These are phyloP conservation scores for western clawed frog (Xenopus tropicalis) DNA, from an alignment of 2,113 vertebrate species.

Conservation along the genomic window UCB_Xtro_10.0 CM004443.2:34450001-34450500, in stretches of 20 bases:
- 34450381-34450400: conserved; percentile 20
- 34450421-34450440: neutral
- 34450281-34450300: conserved; percentile 13
- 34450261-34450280: conserved; percentile 11
- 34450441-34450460: neutral
- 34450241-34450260: conserved; percentile 19
- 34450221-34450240: conserved; percentile 25
- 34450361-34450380: conserved; percentile 12
- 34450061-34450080: neutral
- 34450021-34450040: conserved; percentile 3
- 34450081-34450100: conserved; percentile 12
- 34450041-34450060: neutral
- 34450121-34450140: neutral
- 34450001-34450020: conserved; percentile 1
- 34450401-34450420: conserved; percentile 5
- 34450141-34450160: neutral
- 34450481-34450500: neutral
- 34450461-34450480: neutral
- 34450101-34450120: conserved; percentile 6
- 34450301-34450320: conserved; percentile 8
- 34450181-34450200: conserved; percentile 14
- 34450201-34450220: conserved; percentile 36
- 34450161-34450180: conserved; percentile 18
- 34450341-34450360: conserved; percentile 31
- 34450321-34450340: conserved; percentile 20